Evolutionary conservation across 64 coral and sea anemone genomes (phyloP), one percentile per base, ranked within the genome.

Genomic region (Stylophora pistillata): DNA sequence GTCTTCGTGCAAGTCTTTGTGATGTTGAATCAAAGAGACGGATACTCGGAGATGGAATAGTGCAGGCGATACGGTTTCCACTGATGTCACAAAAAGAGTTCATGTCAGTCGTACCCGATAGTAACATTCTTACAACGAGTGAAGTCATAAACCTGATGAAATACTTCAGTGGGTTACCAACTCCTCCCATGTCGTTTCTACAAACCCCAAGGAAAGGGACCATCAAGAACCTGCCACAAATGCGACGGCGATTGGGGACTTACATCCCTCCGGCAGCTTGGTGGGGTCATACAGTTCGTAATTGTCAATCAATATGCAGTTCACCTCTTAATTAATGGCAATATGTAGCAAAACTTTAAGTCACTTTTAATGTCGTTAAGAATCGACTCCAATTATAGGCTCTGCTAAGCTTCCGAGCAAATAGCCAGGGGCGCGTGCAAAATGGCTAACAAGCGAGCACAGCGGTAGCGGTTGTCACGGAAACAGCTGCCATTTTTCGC

Each of bases 41-140:
- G 26, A 63, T 84, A 26, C 62, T 84, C 10, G 80, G 80, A 53
- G 80, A 84, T 0, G 62, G 37, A 70, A 54, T 84, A 15, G 80
- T 84, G 32, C 66, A 84, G 28, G 62, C 30, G 13, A 69, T 84
- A 54, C 61, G 80, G 10, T 84, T 84, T 53, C 62, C 80, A 21
- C 16, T 84, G 32, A 84, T 84, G 80, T 69, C 80, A 84, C 80
- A 84, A 70, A 84, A 84, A 34, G 80, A 84, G 13, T 84, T 84
- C 27, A 69, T 84, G 80, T 69, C 80, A 26, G 33, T 25, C 27
- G 80, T 84, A 53, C 80, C 80, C 9, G 80, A 84, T 23, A 84
- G 80, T 18, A 70, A 84, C 34, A 54, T 84, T 70, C 30, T 84
- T 27, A 84, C 80, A 52, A 41, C 62, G 1, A 63, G 69, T 10